Base-by-base conservation (phyloP, 1,140 invertebrate species). In the Laupala kohalensis region DNA sequence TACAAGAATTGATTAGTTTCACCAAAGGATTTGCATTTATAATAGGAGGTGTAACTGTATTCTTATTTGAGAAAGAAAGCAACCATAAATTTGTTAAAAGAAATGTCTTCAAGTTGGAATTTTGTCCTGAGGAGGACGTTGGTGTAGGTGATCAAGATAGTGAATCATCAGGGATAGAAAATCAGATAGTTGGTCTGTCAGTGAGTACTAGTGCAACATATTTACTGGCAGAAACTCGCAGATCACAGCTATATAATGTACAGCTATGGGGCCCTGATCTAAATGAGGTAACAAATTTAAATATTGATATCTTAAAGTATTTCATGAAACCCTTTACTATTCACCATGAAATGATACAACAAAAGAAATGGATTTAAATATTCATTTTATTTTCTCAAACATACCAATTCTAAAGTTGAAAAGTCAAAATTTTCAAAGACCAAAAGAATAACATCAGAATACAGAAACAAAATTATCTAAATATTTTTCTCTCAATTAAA, bases 51-150 rank as follows among this genome's bases (percentile, higher is more conserved):
- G 86, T 88, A n/a, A 85, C 78, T 25, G 83, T 90, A 0, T 79
- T 88, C 26, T 80, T 90, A 65, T 91, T 87, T 76, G 88, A 90
- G 77, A 88, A 86, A 74, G 84, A 86, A 73, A 84, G 84, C 0
- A 82, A 79, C 2, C 82, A 86, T 74, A 85, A 84, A 73, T 90
- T 86, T 77, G 79, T 79, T 4, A 89, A 87, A 74, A 83, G 85
- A 74, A 85, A 86, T 71, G 74, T 88, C 5, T 88, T 84, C 64
- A 77, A 81, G 53, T 81, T 89, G 62, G 86, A 85, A 0, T 78
- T 81, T 65, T 83, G 84, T 73, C 74, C 76, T 4, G 73, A 79
- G 0, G 12, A 30, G 6, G 79, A 76, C 25, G 71, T 76, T 0
- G 76, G 79, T 6, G 75, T 77, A 4, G 69, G 75, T 12, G 72